phyloP scores from a whole-genome alignment of 2,797 vertebrate species.

The Enteromius thamalakanensis region DNA sequence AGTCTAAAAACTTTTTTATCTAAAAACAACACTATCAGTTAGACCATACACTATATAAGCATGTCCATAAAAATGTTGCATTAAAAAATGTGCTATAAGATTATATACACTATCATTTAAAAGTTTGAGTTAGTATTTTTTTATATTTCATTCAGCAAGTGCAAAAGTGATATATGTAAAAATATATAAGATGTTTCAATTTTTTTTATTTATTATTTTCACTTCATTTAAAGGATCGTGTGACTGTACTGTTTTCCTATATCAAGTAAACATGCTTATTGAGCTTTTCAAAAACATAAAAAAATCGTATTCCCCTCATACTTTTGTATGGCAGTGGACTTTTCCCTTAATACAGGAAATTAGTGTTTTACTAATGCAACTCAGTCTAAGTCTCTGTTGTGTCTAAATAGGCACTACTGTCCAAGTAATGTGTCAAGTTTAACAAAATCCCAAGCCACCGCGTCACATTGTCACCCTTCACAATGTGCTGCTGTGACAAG shows the following conservation, averaged over 20 bases:
- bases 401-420: constrained; percentile 38
- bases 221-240: neutral
- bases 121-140: neutral
- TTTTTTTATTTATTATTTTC: too few species aligned
- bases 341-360: constrained; percentile 21
- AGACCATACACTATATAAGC: neutral
- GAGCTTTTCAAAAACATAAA: neutral
- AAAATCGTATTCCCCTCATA: neutral
- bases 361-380: neutral
- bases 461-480: constrained; percentile 1
- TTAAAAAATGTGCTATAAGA: too few species aligned
- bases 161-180: neutral
- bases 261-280: neutral
- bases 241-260: neutral
- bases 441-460: constrained; percentile 7
- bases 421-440: constrained; percentile 25
- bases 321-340: neutral
- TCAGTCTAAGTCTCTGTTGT: neutral
- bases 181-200: neutral
- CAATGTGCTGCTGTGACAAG: neutral
- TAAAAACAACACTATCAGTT: neutral
- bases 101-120: too few species aligned
- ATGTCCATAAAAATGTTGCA: neutral
- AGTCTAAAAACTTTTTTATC: neutral
- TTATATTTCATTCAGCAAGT: neutral